Evolutionary conservation across 2,888 invertebrate genomes (phyloP).

Genomic region (Pomacea canaliculata): DNA sequence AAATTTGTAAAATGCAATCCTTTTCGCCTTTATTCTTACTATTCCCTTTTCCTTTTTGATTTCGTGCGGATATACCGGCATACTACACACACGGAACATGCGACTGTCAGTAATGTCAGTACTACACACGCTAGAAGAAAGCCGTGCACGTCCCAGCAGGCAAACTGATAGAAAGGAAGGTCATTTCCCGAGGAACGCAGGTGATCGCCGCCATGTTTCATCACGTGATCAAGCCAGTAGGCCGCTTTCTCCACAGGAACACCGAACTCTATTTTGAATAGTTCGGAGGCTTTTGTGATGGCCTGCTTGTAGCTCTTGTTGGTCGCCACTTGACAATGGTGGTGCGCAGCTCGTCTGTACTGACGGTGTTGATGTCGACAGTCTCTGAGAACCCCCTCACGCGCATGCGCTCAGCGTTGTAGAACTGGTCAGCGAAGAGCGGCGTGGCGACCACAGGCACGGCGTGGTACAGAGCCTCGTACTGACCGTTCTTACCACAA

Average conservation of each 20-base stretch:
- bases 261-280: too few species aligned
- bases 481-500: conserved; percentile 38
- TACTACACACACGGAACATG: not conserved
- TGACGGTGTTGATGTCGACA: conserved; percentile 8
- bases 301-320: too few species aligned
- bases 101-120: too few species aligned
- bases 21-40: too few species aligned
- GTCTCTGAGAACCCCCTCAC: conserved; percentile 26
- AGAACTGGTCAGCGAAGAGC: conserved; percentile 36
- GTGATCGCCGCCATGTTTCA: conserved; percentile 44
- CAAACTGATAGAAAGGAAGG: conserved; percentile 44
- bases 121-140: not conserved
- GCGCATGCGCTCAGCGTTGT: conserved; percentile 25
- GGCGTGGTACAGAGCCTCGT: conserved; percentile 49
- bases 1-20: too few species aligned
- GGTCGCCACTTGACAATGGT: too few species aligned
- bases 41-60: too few species aligned
- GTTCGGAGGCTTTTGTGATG: too few species aligned
- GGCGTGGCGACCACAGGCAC: conserved; percentile 50
- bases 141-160: conserved; percentile 38
- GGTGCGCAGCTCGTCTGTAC: not conserved
- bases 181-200: conserved; percentile 36
- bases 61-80: too few species aligned
- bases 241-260: not conserved
- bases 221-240: conserved; percentile 51